Percentiles rank a stretch among this genome's conserved stretches.
phyloP scores from a whole-genome alignment of 2,113 vertebrate genomes.

The Cacatua alba region DNA sequence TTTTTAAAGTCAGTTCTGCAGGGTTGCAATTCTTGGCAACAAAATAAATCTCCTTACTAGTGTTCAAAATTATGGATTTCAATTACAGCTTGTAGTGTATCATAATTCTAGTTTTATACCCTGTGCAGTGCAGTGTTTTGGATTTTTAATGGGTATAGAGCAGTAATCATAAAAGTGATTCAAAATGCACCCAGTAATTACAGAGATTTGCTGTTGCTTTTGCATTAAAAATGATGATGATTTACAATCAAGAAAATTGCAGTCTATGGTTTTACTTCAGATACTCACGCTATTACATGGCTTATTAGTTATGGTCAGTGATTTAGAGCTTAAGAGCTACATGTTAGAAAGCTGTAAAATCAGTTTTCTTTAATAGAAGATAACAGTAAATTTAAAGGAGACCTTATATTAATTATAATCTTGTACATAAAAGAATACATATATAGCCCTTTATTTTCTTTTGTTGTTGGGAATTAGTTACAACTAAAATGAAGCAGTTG shows the following conservation, averaged over 20 bases:
- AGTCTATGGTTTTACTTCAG: slow-evolving; percentile 70
- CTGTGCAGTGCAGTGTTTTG: slow-evolving; percentile 75
- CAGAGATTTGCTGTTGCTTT: slow-evolving; percentile 78
- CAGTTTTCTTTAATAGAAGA: slow-evolving; percentile 78
- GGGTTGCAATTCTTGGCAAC: slow-evolving; percentile 60
- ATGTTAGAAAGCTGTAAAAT: slow-evolving; percentile 73
- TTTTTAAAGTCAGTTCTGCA: slow-evolving; percentile 66
- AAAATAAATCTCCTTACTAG: slow-evolving; percentile 69
- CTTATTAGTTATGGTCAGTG: slow-evolving; percentile 81
- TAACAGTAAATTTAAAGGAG: slow-evolving; percentile 74
- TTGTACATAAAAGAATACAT: slow-evolving; percentile 59
- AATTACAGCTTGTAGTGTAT: slow-evolving; percentile 76
- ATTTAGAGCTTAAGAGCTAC: slow-evolving; percentile 74
- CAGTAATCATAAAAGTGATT: slow-evolving; percentile 83
- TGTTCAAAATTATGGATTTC: slow-evolving; percentile 79
- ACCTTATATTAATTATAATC: slow-evolving; percentile 70
- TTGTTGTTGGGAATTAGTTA: slow-evolving; percentile 54
- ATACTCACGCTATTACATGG: slow-evolving; percentile 63
- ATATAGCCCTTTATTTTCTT: slow-evolving; percentile 60
- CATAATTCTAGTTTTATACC: slow-evolving; percentile 80
- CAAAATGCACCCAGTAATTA: slow-evolving; percentile 82
- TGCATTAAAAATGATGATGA: slow-evolving; percentile 80
- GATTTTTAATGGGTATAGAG: slow-evolving; percentile 79
- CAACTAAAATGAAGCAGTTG: slow-evolving; percentile 20
- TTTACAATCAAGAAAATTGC: slow-evolving; percentile 74